Conservation (phyloP, 2,797 vertebrate species). For the Artibeus jamaicensis region DNA sequence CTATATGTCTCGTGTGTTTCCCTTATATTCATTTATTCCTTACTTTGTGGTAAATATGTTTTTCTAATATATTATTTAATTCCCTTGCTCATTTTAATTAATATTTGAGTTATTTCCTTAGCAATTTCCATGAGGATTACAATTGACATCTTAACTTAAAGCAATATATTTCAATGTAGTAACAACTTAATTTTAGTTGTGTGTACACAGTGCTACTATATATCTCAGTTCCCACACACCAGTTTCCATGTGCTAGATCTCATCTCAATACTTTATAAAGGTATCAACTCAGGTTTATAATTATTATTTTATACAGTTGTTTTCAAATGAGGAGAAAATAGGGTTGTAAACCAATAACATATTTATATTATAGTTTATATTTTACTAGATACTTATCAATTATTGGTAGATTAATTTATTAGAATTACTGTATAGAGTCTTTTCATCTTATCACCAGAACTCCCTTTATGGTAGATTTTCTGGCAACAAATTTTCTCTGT, state of each 20-base stretch:
- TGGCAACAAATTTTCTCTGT: neutral
- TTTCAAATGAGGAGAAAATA: neutral
- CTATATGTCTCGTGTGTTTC: neutral
- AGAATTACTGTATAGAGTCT: neutral
- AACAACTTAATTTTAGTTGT: neutral
- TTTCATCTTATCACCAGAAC: neutral
- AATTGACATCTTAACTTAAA: neutral
- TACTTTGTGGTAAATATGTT: neutral
- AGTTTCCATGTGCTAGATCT: neutral
- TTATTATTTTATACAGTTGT: neutral
- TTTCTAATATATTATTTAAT: neutral
- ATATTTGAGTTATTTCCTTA: neutral
- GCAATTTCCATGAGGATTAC: neutral
- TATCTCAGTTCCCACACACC: neutral
- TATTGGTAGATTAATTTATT: neutral
- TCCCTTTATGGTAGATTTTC: neutral
- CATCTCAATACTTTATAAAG: neutral
- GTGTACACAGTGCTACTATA: neutral
- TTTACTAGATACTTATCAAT: neutral
- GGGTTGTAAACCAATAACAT: neutral
- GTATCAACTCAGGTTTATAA: neutral
- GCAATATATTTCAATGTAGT: neutral
- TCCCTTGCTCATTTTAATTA: neutral
- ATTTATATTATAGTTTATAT: neutral
- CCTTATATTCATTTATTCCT: neutral